Base-by-base conservation (phyloP, 2,797 vertebrate species). In the Gorsachius magnificus region DNA sequence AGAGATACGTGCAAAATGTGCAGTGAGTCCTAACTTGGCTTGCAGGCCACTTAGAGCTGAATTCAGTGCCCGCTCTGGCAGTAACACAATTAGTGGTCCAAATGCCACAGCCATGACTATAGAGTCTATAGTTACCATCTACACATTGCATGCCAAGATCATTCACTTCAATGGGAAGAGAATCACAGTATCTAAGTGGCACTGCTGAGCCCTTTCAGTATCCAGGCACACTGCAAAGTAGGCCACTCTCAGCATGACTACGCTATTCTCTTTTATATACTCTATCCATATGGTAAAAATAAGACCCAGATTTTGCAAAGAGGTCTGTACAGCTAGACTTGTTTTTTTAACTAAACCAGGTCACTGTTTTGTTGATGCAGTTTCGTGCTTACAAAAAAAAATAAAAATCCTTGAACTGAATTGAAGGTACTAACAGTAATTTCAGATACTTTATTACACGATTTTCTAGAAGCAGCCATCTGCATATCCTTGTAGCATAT, bases 161-260 rank as follows among this genome's bases (percentile, higher is more conserved):
- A 53, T 60, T 89, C 58, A 58, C 33, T 94, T 84, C 72, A 60
- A 29, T 63, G 46, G 54, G 66, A 78, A 79, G 45, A 81, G 69
- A 90, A 77, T 56, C 63, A 21, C 41, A 53, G 53, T 33, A 22
- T 35, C 19, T 38, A 51, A 92, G 76, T 56, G 51, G 17, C 43
- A 76, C 58, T 83, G 54, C 45, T 76, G 63, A 88, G 66, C 46
- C 54, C 58, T 93, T 90, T 75, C 76, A 56, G n/a, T 26, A 88
- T 3, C 53, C 74, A 86, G 51, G 45, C 35, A 57, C 13, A 31
- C 20, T 48, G 89, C 31, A 90, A 96, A 95, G 28, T 94, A 88
- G 94, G 94, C 61, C 79, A 86, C 50, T 88, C 57, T 66, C 84
- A 63, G 65, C 70, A 90, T 90, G 89, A 83, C 89, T 83, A 63